Evolutionary conservation across 2,797 vertebrate species (phyloP), one percentile per base, ranked within the genome.

Genomic region (Lutjanus campechanus): DNA sequence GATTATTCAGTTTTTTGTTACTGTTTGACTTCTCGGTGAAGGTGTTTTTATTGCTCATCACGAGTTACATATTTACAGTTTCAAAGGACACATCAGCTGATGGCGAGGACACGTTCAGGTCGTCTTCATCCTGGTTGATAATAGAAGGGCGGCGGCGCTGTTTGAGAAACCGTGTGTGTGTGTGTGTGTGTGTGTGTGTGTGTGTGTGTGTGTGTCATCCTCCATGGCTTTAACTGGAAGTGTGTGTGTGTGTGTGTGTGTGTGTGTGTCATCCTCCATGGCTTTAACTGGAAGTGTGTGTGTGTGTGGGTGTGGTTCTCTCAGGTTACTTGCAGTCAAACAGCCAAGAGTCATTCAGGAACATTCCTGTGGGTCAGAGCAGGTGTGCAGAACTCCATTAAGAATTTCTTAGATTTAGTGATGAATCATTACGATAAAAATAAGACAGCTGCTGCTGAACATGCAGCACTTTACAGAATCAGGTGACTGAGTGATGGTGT

Each of bases 311-410:
- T 49, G 83, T 78, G 76, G 6, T 74, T 9, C 44, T 47, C 55
- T 82, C 22, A 41, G 73, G 77, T 87, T 67, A 80, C 69, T 69
- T 11, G 8, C 19, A 43, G 77, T 70, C 76, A 86, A 19, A 67
- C 70, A 66, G 12, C 25, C 11, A 61, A 59, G 17, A 22, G 3
- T 19, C 44, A 46, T 61, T 75, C 1, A 25, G 36, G 49, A 3
- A 17, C 11, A 36, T 7, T 13, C 46, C 36, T 17, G 46, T 16
- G 16, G 15, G 41, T 19, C 10, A n/a, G 36, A 9, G 47, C 44
- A 16, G 29, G 69, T 41, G 1, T 16, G 4, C 10, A 40, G 3
- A 11, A 50, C 43, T 3, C 13, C 50, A 43, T 54, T 8, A 11
- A 5, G 9, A 51, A 19, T 41, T 51, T 11, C 5, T 7, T 40